Evolutionary conservation across 1,140 invertebrate species (phyloP), one percentile per base, ranked within the genome.

Genomic region (Ephestia elutella): DNA sequence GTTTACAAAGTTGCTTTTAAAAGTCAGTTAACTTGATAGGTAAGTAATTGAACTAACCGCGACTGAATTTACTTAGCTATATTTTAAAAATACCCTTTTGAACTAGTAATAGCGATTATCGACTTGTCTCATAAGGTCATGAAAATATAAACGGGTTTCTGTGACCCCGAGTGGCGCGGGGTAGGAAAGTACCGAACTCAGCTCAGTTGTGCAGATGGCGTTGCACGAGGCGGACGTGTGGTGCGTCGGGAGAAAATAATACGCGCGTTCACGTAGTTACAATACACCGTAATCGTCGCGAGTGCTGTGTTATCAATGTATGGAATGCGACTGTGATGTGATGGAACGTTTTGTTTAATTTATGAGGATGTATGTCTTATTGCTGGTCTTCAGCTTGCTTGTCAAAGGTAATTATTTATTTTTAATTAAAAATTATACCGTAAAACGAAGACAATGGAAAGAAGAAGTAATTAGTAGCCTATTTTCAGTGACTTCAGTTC

Each of bases 331-430:
- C 59, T 75, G 77, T 83, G 77, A 75, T 78, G 81, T 84, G 79
- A 84, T 71, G 65, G 60, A 73, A 72, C 65, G 64, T 60, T 66
- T 73, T 60, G 49, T 66, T 69, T 65, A 60, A 68, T 71, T 70
- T 61, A 71, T 75, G 70, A 82, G 77, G 77, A 82, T 82, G 79
- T 77, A 78, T 77, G 58, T 80, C 69, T 70, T 78, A 69, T 71
- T 80, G 60, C 71, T 67, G 55, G 63, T 82, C 59, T 60, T 82
- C 57, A 76, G 73, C 63, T 67, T 82, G 62, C 68, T 80, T 67
- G 62, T 80, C 59, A 78, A 82, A 82, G 77, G 77, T 82, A 78
- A 73, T 49, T 56, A 10, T 44, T 44, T 15, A n/a, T 44, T 4
- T 15, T 53, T 38, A 21, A 53, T 59, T n/a, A n/a, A 68, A 56